A percentile compares a stretch with the other conserved stretches of the same genome.
Conservation (phyloP, 2,113 vertebrate genomes). For the Ranitomeya imitator region DNA sequence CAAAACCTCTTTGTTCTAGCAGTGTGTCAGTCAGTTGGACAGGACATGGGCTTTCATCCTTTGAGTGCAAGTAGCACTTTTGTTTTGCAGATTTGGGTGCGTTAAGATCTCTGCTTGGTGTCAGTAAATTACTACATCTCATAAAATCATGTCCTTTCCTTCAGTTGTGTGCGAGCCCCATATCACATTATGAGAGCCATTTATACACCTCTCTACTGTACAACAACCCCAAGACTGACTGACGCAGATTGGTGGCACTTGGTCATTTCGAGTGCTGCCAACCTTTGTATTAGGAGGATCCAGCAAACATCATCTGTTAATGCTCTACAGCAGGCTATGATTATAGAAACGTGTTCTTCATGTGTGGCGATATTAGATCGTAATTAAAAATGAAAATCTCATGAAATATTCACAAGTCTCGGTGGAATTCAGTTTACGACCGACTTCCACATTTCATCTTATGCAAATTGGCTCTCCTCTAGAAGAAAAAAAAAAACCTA, state of each 20-base stretch:
- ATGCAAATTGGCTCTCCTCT: background rate
- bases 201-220: background rate
- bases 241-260: background rate
- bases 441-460: background rate
- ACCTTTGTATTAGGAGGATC: background rate
- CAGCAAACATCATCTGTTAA: background rate
- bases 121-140: no score
- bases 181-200: no score
- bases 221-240: background rate
- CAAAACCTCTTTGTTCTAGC: no score
- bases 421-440: background rate
- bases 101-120: no score
- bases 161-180: background rate
- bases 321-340: background rate
- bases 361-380: background rate
- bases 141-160: background rate
- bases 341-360: background rate
- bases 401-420: background rate
- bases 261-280: background rate
- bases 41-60: no score
- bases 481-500: no score
- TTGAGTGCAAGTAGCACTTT: no score
- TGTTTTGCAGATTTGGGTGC: no score
- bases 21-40: no score
- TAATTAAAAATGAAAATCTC: background rate